These are phyloP conservation scores for Caenorhabditis panamensis DNA, from an alignment of 2,888 invertebrate species.

Conservation along the genomic window DNA sequence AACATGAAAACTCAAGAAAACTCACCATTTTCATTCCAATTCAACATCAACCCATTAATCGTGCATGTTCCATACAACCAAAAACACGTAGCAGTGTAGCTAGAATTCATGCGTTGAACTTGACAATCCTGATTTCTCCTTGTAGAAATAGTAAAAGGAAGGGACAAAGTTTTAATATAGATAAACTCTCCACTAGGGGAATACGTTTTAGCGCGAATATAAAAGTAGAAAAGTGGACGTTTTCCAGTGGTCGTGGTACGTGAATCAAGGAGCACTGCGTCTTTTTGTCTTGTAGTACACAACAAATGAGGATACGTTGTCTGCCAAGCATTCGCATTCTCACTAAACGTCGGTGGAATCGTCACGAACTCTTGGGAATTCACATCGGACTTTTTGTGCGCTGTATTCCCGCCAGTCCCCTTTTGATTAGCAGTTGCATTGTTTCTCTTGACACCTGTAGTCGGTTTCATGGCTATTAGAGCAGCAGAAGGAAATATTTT, in stretches of 20 bases:
- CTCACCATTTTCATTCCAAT: constrained; percentile 72
- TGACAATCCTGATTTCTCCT: constrained; percentile 79
- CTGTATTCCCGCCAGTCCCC: constrained; percentile 70
- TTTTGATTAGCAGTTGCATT: constrained; percentile 72
- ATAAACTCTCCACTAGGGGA: constrained; percentile 67
- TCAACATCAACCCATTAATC: constrained; percentile 73
- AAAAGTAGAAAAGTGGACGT: constrained; percentile 80
- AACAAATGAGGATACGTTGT: constrained; percentile 80
- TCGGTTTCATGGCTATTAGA: constrained; percentile 79
- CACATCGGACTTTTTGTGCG: constrained; percentile 80
- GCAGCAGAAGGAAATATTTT: constrained; percentile 70
- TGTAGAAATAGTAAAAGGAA: constrained; percentile 80
- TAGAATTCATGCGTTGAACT: constrained; percentile 81
- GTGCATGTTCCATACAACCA: constrained; percentile 78
- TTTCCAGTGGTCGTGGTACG: constrained; percentile 72
- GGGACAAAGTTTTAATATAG: constrained; percentile 73
- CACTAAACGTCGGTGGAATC: constrained; percentile 64
- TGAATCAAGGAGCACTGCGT: constrained; percentile 64
- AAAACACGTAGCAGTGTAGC: constrained; percentile 81
- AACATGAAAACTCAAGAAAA: constrained; percentile 13
- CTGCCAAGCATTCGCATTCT: constrained; percentile 70
- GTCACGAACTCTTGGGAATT: constrained; percentile 74
- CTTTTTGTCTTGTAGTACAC: constrained; percentile 80
- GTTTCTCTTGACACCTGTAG: constrained; percentile 77
- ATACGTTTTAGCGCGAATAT: constrained; percentile 72